Evolutionary conservation across 2,113 vertebrate genomes (phyloP), one percentile per base, ranked within the genome.

Genomic region (Halcyon malimbica): DNA sequence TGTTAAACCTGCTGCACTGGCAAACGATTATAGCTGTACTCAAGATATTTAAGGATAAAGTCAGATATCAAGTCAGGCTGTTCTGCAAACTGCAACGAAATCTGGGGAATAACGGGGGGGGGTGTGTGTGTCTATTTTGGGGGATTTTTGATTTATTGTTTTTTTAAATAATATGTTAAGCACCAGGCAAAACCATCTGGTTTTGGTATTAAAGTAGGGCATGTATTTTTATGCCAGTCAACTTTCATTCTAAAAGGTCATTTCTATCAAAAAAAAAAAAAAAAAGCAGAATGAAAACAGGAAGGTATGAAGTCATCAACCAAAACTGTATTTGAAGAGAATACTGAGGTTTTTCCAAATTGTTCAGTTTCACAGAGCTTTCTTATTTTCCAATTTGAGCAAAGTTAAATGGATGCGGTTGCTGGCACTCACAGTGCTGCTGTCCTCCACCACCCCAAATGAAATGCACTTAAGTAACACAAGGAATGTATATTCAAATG

Each of bases 171-270:
- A 56, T 10, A 1, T 48, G 11, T 74, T 81, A 63, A 93, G 12
- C 16, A 67, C 3, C 2, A 11, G 8, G 39, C 48, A 79, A 90
- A 84, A 50, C 4, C 16, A 33, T 26, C 8, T 42, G 5, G 56
- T 71, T 75, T 42, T 59, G 10, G 2, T 39, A 33, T 29, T 89
- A 56, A 90, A 91, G 14, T 10, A 83, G 25, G 33, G 5, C 29
- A 64, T 1, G 0, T 20, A 44, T 44, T 67, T 64, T 74, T 41
- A 42, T 15, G 13, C 15, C 0, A 1, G 21, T 16, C 35, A 50
- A 10, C 24, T 51, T 81, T 21, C 13, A 60, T 31, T 79, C 24
- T 60, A 57, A 46, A 53, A 74, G 10, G 26, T 60, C 1, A 53
- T 42, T 79, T 50, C 37, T 26, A 25, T 2, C 1, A 11, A 37